phyloP scores from a whole-genome alignment of 23 tunicate species.

The Clavelina lepadiformis region DNA sequence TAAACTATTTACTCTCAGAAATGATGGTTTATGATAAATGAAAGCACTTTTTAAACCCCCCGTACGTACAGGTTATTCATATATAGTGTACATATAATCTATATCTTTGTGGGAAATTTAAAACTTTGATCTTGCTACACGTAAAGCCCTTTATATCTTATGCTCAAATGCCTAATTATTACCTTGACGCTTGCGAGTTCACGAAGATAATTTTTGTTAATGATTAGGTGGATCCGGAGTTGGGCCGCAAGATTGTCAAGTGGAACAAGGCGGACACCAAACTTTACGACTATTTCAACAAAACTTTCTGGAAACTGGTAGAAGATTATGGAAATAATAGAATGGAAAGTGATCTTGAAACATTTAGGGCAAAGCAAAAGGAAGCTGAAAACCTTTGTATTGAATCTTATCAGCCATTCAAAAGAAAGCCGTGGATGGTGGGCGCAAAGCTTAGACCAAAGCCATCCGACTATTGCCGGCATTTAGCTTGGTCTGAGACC shows the following conservation, averaged over 20 bases:
- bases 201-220: too few species aligned
- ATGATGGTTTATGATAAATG: too few species aligned
- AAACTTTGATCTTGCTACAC: too few species aligned
- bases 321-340: conserved; percentile 58
- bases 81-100: too few species aligned
- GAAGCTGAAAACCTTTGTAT: conserved; percentile 91
- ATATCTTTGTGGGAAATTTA: too few species aligned
- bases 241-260: conserved; percentile 60
- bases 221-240: conserved; percentile 91
- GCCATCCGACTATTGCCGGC: conserved; percentile 86
- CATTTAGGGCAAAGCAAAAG: conserved; percentile 84
- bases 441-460: conserved; percentile 91
- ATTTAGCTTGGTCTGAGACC: conserved; percentile 96
- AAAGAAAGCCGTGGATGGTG: conserved; percentile 99
- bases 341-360: conserved; percentile 72
- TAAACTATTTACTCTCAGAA: too few species aligned
- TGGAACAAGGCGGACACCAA: conserved; percentile 92
- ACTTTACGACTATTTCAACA: conserved; percentile 85
- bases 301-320: conserved; percentile 87
- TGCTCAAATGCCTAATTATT: too few species aligned
- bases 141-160: too few species aligned
- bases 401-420: conserved; percentile 91
- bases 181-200: too few species aligned
- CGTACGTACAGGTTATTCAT: too few species aligned
- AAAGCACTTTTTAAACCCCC: too few species aligned